Evolutionary conservation across 1,140 invertebrate genomes (phyloP), one percentile per base, ranked within the genome.

Genomic region (Pissodes strobi): DNA sequence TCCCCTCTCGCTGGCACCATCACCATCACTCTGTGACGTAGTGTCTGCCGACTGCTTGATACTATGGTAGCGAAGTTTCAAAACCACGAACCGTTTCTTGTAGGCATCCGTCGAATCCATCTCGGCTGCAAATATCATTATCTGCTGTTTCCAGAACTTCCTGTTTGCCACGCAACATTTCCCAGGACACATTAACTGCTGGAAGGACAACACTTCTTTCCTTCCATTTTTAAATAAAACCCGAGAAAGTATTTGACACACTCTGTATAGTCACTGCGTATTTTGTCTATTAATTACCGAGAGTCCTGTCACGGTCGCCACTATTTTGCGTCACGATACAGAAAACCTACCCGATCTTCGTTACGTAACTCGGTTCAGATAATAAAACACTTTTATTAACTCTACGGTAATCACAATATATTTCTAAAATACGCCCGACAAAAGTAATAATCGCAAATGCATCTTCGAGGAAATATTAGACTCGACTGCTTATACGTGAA

Each of bases 121-220:
- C n/a, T 34, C 30, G n/a, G n/a, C n/a, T 34, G n/a, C 30, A 34
- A 34, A 34, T 34, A 8, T 34, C 30, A 34, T 34, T 34, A 34
- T 34, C 30, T 34, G 30, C 30, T 34, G 30, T n/a, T 34, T 8
- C 30, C 6, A 34, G 30, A 34, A 34, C 30, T n/a, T n/a, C n/a
- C n/a, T n/a, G n/a, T n/a, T n/a, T n/a, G n/a, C n/a, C n/a, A n/a
- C n/a, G 13, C 41, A 45, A 45, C n/a, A 45, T 45, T 45, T 45
- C 41, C 41, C 41, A 45, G n/a, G 5, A 45, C 41, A 45, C 41
- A 45, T 45, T 45, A 45, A 45, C 41, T n/a, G n/a, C n/a, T n/a
- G n/a, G n/a, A n/a, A n/a, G n/a, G n/a, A n/a, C n/a, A n/a, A n/a
- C n/a, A n/a, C 13, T n/a, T n/a, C n/a, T n/a, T n/a, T n/a, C n/a